Evolutionary conservation across 2,888 invertebrate species (phyloP).

Genomic region (Rhagonycha fulva): DNA sequence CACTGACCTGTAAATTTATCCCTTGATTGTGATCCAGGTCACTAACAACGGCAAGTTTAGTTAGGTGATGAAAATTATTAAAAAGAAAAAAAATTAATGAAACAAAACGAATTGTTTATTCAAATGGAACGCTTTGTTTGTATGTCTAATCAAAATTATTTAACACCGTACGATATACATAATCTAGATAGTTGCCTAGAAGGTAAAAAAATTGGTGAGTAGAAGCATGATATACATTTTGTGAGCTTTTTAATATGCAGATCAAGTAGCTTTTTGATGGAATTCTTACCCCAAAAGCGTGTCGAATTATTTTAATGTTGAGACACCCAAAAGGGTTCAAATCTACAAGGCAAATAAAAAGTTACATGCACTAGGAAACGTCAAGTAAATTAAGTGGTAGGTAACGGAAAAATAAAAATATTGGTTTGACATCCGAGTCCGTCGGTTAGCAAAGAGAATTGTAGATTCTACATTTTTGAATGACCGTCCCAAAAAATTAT

Average conservation of each 20-base stretch:
- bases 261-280: not conserved
- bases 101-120: not conserved
- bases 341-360: not conserved
- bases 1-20: slow-evolving; percentile 16
- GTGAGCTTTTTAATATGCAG: not conserved
- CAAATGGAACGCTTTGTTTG: not conserved
- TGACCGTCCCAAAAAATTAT: too few relatives aligned
- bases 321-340: not conserved
- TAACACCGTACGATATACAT: not conserved
- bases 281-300: not conserved
- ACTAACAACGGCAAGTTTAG: slow-evolving; percentile 6
- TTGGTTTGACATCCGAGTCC: not conserved
- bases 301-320: not conserved
- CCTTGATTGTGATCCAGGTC: slow-evolving; percentile 13
- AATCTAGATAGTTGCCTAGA: too few relatives aligned
- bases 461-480: too few relatives aligned
- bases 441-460: too few relatives aligned
- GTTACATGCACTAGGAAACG: not conserved
- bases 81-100: not conserved
- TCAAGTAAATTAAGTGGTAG: not conserved
- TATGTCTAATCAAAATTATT: not conserved
- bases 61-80: not conserved
- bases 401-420: not conserved
- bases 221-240: too few relatives aligned
- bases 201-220: not conserved